A percentile compares a stretch with the other conserved stretches of the same genome.
phyloP scores from a whole-genome alignment of 2,113 vertebrate species.

The Chionomys nivalis region DNA sequence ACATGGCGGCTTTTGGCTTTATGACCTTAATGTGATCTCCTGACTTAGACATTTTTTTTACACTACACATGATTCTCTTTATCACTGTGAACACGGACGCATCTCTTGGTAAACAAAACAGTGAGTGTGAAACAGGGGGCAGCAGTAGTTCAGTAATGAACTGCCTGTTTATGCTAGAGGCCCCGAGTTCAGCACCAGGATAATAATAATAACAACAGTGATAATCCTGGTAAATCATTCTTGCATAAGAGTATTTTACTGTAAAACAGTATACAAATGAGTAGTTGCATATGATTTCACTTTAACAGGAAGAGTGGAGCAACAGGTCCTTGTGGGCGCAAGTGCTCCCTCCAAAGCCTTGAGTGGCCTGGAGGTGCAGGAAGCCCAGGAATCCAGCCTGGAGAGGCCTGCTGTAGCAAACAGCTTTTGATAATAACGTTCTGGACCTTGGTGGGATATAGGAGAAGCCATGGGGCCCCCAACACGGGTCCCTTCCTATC shows the following conservation, averaged over 20 bases:
- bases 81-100: neutral
- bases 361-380: neutral
- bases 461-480: neutral
- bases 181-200: neutral
- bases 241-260: neutral
- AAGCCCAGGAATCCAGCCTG: neutral
- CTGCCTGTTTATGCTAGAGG: neutral
- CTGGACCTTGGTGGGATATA: neutral
- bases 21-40: neutral
- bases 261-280: neutral
- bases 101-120: slow-evolving; percentile 17
- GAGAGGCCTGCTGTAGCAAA: neutral
- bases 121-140: neutral
- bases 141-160: neutral
- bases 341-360: neutral
- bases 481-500: neutral
- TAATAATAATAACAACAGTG: neutral
- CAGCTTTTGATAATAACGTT: neutral
- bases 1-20: neutral
- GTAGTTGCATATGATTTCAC: neutral
- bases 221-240: neutral
- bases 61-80: neutral
- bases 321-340: neutral
- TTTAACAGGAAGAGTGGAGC: neutral
- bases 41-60: neutral